Conservation (phyloP, 53 echinoderm and acorn worm species). For the Astropecten irregularis region DNA sequence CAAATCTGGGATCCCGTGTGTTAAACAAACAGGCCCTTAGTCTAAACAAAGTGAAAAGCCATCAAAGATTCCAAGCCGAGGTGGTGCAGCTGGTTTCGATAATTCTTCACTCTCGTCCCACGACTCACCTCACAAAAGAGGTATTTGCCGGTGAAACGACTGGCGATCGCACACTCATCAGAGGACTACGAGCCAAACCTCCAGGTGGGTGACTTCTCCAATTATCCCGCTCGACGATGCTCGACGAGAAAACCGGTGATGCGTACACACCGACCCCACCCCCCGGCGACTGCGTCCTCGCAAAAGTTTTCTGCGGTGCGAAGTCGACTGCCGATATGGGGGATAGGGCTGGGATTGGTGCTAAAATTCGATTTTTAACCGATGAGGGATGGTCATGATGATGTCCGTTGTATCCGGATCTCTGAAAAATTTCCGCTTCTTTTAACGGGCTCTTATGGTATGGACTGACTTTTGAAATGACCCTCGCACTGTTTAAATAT, state of each 20-base stretch:
- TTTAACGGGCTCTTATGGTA: not conserved
- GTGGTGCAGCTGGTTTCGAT: too few species aligned
- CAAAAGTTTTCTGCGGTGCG: not conserved
- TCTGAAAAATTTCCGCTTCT: conserved; percentile 9
- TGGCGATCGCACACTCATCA: conserved; percentile 9
- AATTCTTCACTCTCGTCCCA: too few species aligned
- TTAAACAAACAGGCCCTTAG: too few species aligned
- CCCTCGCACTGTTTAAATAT: not conserved
- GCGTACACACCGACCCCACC: not conserved
- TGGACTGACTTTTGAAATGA: not conserved
- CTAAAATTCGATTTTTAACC: too few species aligned
- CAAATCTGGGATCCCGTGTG: too few species aligned
- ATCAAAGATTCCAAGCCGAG: too few species aligned
- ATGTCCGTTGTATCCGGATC: conserved; percentile 1
- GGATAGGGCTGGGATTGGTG: too few species aligned
- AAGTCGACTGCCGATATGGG: not conserved
- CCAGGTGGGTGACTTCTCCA: too few species aligned
- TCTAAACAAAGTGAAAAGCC: too few species aligned
- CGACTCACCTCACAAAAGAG: conserved; percentile 3
- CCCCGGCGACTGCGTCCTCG: not conserved
- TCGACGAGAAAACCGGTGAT: conserved; percentile 4
- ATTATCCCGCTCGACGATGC: too few species aligned
- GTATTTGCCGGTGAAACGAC: conserved; percentile 19
- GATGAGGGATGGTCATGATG: not conserved
- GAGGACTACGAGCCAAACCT: not conserved